These are phyloP conservation scores for Latheticus oryzae DNA, from an alignment of 2,888 invertebrate species.

Conservation along the genomic window DNA sequence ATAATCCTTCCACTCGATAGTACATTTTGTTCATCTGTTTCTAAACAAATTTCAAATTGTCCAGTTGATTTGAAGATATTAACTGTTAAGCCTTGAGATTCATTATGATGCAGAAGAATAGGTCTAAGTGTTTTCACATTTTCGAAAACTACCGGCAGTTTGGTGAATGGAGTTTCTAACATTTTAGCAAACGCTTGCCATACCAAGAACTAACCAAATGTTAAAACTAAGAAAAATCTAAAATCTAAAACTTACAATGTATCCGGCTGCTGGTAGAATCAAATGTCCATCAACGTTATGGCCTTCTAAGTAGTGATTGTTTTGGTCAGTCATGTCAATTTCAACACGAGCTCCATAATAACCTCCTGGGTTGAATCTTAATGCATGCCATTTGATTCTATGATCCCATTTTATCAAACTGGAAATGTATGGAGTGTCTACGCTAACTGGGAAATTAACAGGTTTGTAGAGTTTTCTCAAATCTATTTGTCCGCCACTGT, in stretches of 20 bases:
- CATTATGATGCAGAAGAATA: conserved; percentile 67
- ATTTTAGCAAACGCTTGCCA: conserved; percentile 69
- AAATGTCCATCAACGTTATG: conserved; percentile 55
- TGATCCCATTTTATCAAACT: conserved; percentile 91
- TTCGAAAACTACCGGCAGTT: conserved; percentile 70
- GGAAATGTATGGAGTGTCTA: conserved; percentile 86
- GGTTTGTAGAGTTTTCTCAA: conserved; percentile 81
- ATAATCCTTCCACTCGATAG: conserved; percentile 69
- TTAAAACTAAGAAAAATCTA: background rate
- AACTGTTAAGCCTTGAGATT: conserved; percentile 50
- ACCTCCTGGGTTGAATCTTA: conserved; percentile 74
- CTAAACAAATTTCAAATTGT: conserved; percentile 51
- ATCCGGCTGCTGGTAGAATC: conserved; percentile 73
- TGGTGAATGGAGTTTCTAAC: conserved; percentile 56
- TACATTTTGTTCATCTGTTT: conserved; percentile 69
- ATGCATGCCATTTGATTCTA: conserved; percentile 79
- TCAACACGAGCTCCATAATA: conserved; percentile 85
- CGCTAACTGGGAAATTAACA: conserved; percentile 81
- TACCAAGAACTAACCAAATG: conserved; percentile 59
- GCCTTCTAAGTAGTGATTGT: conserved; percentile 43
- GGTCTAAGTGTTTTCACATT: conserved; percentile 70
- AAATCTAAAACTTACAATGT: conserved; percentile 52
- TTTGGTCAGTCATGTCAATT: conserved; percentile 68
- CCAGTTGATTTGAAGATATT: conserved; percentile 53
- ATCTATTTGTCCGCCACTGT: conserved; percentile 79